Base-by-base conservation (phyloP, 35 echinoderm and acorn worm genomes). In the Diadema setosum region DNA sequence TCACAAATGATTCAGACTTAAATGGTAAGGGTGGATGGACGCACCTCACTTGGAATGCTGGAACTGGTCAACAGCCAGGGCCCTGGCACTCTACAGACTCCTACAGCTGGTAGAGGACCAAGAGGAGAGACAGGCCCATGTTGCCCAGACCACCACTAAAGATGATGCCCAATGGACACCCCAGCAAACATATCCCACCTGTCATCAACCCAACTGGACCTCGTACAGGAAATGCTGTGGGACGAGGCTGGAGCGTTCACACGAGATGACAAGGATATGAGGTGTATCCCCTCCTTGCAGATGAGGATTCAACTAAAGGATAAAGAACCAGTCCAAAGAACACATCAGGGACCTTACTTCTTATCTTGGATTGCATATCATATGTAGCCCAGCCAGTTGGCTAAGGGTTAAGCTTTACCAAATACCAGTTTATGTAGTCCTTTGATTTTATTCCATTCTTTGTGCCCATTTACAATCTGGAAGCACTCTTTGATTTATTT, bases 11-110 rank as follows among this genome's bases (percentile, higher is more conserved):
- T 3, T 55, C 81, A 8, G 36, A 83, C 43, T 65, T 60, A 39
- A 44, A 90, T 39, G 42, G n/a, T 90, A 26, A 33, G 35, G 23
- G 15, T 94, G 2, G 33, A 6, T 2, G 82, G 69, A 63, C 82
- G 87, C 17, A 90, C 87, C 3, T 1, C 26, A 8, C n/a, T 94
- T 21, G 93, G 93, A 14, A 31, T 45, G 16, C 43, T 94, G 5
- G 8, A 90, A 15, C 17, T 88, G 11, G 86, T 59, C 1, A 6
- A 25, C 39, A 44, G 31, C 16, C 25, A 81, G 30, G 31, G 36
- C 46, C 41, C 70, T 35, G 34, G 34, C 0, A 70, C 29, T 5
- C 5, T 70, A 34, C 21, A 29, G 65, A 34, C 29, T 70, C 26
- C 29, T 42, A 41, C 56, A 3, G 24, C 20, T n/a, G n/a, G 1